A percentile compares a stretch with the other conserved stretches of the same genome.
phyloP scores from a whole-genome alignment of 2,797 vertebrate species.

The Pipistrellus pygmaeus region DNA sequence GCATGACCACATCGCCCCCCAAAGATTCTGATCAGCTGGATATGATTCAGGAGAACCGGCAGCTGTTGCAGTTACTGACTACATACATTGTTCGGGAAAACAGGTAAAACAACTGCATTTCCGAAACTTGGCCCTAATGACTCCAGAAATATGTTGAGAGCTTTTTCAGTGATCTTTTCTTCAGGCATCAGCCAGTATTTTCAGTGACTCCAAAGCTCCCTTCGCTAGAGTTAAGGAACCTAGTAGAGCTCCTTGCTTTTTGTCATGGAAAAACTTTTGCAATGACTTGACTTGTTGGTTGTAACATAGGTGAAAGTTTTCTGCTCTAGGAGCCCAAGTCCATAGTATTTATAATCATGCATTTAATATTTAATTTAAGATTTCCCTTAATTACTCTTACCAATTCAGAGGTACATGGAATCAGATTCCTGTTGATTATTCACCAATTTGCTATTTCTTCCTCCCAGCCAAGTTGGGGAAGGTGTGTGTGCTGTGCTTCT shows the following conservation, averaged over 20 bases:
- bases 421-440: background rate
- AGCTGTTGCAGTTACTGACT: slow-evolving; percentile 96
- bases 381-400: background rate
- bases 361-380: slow-evolving; percentile 15
- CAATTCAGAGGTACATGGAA: background rate
- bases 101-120: slow-evolving; percentile 82
- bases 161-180: background rate
- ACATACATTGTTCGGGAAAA: slow-evolving; percentile 98
- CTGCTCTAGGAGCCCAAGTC: background rate
- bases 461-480: slow-evolving; percentile 97
- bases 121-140: rapidly evolving
- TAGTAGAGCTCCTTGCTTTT: background rate
- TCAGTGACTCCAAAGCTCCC: background rate
- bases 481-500: slow-evolving; percentile 98
- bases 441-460: slow-evolving; percentile 47
- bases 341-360: background rate
- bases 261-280: background rate
- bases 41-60: slow-evolving; percentile 97
- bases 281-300: background rate
- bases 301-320: background rate
- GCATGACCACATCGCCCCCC: slow-evolving; percentile 96
- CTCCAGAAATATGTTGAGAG: background rate
- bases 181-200: background rate
- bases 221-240: background rate
- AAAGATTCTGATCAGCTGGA: slow-evolving; percentile 98